Base-by-base conservation (phyloP, 2,113 vertebrate species). In the Taxidea taxus region DNA sequence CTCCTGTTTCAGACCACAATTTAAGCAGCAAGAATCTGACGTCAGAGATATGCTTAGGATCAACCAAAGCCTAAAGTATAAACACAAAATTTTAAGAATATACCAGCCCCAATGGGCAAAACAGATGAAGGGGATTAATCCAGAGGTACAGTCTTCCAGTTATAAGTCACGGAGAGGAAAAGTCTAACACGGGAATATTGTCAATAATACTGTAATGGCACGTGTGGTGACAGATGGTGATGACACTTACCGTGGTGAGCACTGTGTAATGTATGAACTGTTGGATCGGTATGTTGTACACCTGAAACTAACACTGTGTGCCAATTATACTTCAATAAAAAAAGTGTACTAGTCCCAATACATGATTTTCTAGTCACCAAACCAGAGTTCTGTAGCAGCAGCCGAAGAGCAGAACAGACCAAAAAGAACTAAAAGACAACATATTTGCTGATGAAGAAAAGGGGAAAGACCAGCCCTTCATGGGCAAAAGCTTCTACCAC, bases 401-500 rank as follows among this genome's bases (percentile, higher is more conserved):
- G 37, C 1, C 72, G 31, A 75, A 34, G 13, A 83, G 23, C 92
- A 8, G 3, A 89, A 94, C 20, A 80, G 68, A 86, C 42, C 27
- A 34, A 51, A 21, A 94, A 78, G 44, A 94, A 93, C 4, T 7
- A 12, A 47, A 31, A 66, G 62, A 6, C 13, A 77, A 44, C 39
- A 62, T 39, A 97, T 25, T 74, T 51, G 75, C 51, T 96, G 81
- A 88, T 44, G 96, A 86, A 90, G 37, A 74, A 95, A 77, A 87
- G 90, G 96, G 16, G 87, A 98, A 97, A 94, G 84, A 96, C 81
- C 7, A 97, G 89, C 88, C 95, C 97, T 85, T 68, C 58, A 96
- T 95, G 91, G 95, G 90, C 85, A 95, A 96, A 49, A 77, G 87
- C 89, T 98, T 99, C 99, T 99, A 99, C 99, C 98, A 99, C 97